These are phyloP conservation scores for Ctenopoma kingsleyae DNA, from an alignment of 2,797 vertebrate genomes.

Conservation along the genomic window DNA sequence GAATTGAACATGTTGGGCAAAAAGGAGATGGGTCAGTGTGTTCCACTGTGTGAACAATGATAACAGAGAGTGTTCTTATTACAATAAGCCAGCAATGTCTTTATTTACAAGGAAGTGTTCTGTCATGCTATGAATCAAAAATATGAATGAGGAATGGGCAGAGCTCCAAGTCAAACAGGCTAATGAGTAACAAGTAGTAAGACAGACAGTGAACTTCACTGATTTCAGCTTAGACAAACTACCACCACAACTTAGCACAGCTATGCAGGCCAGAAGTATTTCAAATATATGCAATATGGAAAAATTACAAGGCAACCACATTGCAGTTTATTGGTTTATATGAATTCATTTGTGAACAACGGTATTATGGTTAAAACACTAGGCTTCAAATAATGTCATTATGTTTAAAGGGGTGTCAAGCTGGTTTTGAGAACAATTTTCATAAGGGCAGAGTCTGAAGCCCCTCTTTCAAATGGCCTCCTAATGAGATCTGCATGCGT, in stretches of 20 bases:
- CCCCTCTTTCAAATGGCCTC: constrained; percentile 20
- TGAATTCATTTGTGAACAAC: background rate
- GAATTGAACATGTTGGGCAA: background rate
- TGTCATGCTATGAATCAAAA: constrained; percentile 63
- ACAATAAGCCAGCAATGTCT: constrained; percentile 43
- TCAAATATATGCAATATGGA: background rate
- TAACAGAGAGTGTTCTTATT: constrained; percentile 17
- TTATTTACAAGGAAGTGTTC: constrained; percentile 72
- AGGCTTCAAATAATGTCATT: constrained; percentile 9
- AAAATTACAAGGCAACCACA: background rate
- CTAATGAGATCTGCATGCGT: constrained; percentile 35
- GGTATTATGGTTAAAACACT: background rate
- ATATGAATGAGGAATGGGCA: constrained; percentile 65
- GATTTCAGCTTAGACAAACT: constrained; percentile 56
- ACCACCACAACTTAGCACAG: constrained; percentile 17
- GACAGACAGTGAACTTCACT: constrained; percentile 33
- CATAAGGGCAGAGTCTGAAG: constrained; percentile 22
- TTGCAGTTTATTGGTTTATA: background rate
- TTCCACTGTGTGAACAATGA: constrained; percentile 31
- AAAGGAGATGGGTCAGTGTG: background rate
- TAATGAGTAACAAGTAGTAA: constrained; percentile 58
- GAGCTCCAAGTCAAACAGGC: constrained; percentile 70
- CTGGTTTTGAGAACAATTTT: constrained; percentile 35
- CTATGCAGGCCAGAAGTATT: constrained; percentile 8
- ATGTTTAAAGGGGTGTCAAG: constrained; percentile 8